Percentiles rank a stretch among this genome's conserved stretches.
phyloP scores from a whole-genome alignment of 2,113 vertebrate genomes.

The Mormyrus iriodes region DNA sequence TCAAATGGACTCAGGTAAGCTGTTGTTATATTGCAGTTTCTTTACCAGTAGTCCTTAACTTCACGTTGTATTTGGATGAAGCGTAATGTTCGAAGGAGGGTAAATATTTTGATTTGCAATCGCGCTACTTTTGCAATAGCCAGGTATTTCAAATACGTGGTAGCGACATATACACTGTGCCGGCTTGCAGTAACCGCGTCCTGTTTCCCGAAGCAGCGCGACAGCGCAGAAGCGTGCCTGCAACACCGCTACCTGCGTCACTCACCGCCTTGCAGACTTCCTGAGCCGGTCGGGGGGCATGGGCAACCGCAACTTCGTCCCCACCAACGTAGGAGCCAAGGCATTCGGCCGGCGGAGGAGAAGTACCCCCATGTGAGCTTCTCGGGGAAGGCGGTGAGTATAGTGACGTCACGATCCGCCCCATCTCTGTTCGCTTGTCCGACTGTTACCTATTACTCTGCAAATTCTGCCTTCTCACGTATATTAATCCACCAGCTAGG shows the following conservation, averaged over 20 bases:
- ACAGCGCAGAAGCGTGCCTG: constrained; percentile 83
- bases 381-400: constrained; percentile 54
- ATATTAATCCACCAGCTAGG: not conserved
- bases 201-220: constrained; percentile 63
- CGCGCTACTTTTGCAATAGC: too few species aligned
- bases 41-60: not conserved
- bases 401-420: not conserved
- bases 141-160: not conserved
- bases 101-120: not conserved
- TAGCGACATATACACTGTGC: not conserved
- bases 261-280: constrained; percentile 85
- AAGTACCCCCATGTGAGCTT: constrained; percentile 59
- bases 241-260: constrained; percentile 92
- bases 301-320: constrained; percentile 76
- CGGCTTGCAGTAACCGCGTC: constrained; percentile 16
- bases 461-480: too few species aligned
- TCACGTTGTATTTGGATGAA: not conserved
- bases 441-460: too few species aligned
- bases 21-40: not conserved
- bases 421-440: too few species aligned
- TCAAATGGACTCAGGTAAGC: constrained; percentile 10
- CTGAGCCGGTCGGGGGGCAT: constrained; percentile 86
- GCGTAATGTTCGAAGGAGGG: not conserved
- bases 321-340: constrained; percentile 82
- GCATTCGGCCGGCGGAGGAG: constrained; percentile 85